A percentile compares a stretch with the other conserved stretches of the same genome.
Evolutionary conservation across 2,888 invertebrate genomes (phyloP).

Genomic region (Acleris sparsana): DNA sequence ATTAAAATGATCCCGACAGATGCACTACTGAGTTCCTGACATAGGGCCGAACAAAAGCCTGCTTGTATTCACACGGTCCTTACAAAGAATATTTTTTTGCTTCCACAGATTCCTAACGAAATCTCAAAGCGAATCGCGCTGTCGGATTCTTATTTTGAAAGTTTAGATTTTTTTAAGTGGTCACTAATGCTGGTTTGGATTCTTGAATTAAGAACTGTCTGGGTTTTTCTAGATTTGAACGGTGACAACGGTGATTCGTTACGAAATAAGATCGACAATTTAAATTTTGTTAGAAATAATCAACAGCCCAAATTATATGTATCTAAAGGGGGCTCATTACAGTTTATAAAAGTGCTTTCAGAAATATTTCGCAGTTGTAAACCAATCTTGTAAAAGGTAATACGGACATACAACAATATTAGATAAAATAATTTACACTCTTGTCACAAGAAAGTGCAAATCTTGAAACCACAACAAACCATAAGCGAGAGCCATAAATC

Average conservation of each 20-base stretch:
- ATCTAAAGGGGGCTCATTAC: no score
- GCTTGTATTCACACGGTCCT: constrained; percentile 72
- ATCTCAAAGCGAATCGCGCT: constrained; percentile 73
- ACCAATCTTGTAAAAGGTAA: neutral
- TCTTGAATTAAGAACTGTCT: constrained; percentile 28
- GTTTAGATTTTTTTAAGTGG: constrained; percentile 41
- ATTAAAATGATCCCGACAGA: constrained; percentile 67
- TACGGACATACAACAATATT: neutral
- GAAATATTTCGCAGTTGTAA: neutral
- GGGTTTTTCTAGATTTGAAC: constrained; percentile 20
- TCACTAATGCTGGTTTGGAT: constrained; percentile 32
- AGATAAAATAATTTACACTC: constrained; percentile 1
- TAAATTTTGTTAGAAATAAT: no score
- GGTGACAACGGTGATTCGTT: neutral
- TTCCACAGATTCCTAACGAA: constrained; percentile 59
- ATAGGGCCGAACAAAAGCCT: constrained; percentile 62
- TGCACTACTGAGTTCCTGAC: constrained; percentile 59
- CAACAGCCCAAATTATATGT: no score
- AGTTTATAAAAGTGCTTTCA: neutral
- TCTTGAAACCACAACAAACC: constrained; percentile 47
- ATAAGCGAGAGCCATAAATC: constrained; percentile 57
- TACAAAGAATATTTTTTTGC: constrained; percentile 73
- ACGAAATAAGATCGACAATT: no score
- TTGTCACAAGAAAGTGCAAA: constrained; percentile 49
- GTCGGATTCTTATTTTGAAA: constrained; percentile 58